Percentiles rank a stretch among this genome's conserved stretches.
Conservation (phyloP, 1,140 invertebrate species). For the Solenopsis invicta region DNA sequence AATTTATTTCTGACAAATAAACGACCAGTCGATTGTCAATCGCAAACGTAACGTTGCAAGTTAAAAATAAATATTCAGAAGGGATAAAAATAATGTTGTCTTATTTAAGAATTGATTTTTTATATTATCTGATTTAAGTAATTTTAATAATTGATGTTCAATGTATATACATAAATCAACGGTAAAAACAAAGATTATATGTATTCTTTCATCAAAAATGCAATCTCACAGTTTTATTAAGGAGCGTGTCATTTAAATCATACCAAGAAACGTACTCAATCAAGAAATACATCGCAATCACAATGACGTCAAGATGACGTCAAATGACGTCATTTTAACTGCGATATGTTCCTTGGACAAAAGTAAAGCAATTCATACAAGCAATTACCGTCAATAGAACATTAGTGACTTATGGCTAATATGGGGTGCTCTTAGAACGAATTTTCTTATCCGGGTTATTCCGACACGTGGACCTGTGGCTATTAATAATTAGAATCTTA, state of each 20-base stretch:
- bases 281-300: no score
- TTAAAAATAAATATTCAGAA: neutral
- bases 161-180: neutral
- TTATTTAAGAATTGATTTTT: neutral
- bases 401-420: slow-evolving; percentile 10
- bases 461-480: neutral
- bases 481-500: slow-evolving; percentile 62
- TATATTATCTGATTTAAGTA: neutral
- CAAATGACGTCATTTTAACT: no score
- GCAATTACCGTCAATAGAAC: slow-evolving; percentile 12
- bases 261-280: no score
- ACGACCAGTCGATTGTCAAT: neutral
- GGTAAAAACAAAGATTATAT: neutral
- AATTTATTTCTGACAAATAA: slow-evolving; percentile 5
- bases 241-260: neutral
- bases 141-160: neutral
- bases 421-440: slow-evolving; percentile 26
- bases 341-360: no score
- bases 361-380: slow-evolving; percentile 9
- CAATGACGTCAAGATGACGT: no score
- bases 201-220: neutral
- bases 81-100: neutral
- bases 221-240: neutral
- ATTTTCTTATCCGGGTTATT: slow-evolving; percentile 57
- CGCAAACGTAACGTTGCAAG: neutral